Conservation (phyloP, 2,797 vertebrate genomes). For the Nyctalus aviator region DNA sequence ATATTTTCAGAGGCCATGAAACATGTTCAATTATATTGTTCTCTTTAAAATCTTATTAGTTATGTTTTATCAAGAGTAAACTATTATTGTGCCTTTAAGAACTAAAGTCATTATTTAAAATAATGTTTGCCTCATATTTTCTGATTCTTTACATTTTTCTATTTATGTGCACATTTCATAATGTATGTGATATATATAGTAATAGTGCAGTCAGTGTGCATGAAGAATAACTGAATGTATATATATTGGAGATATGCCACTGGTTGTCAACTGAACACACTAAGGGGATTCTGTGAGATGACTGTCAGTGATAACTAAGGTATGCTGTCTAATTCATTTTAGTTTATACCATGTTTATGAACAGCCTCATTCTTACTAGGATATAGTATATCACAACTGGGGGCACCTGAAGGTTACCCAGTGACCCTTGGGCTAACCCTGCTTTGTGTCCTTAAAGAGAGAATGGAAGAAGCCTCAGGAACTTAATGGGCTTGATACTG, state of each 20-base stretch:
- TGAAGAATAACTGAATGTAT: background rate
- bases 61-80: background rate
- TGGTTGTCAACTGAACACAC: background rate
- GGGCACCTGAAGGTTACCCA: background rate
- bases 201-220: background rate
- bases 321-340: conserved; percentile 16
- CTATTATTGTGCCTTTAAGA: background rate
- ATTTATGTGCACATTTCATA: background rate
- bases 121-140: background rate
- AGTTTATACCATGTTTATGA: background rate
- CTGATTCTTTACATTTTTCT: background rate
- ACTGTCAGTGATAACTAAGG: background rate
- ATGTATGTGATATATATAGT: background rate
- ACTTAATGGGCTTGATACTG: background rate
- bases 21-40: background rate
- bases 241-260: background rate
- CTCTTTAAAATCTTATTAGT: conserved; percentile 15
- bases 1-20: background rate
- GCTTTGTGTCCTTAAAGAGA: background rate
- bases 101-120: background rate
- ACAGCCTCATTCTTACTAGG: background rate
- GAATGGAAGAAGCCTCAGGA: background rate
- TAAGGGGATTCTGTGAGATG: background rate
- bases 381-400: background rate
- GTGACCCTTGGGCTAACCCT: too few relatives aligned